Evolutionary conservation across 2,888 invertebrate genomes (phyloP), one percentile per base, ranked within the genome.

Genomic region (Sarcophaga carnaria): DNA sequence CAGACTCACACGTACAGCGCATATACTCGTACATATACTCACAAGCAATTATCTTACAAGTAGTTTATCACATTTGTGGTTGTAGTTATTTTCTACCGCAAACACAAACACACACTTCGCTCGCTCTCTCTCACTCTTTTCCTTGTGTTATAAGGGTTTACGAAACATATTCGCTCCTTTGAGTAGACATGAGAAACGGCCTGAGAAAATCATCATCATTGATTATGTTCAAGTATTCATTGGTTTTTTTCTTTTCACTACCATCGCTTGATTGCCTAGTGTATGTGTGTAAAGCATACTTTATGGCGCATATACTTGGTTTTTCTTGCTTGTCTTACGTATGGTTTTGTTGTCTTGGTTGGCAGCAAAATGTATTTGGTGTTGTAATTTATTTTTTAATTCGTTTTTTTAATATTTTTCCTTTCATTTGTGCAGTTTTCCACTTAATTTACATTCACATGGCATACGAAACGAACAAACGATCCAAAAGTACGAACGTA

Each of bases 51-150:
- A 92, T 92, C 90, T 90, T 90, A 89, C 89, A 89, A 88, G 88
- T 90, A 91, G 90, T 91, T 92, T 91, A 92, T 91, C 91, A 92
- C 92, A 91, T 92, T 92, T 92, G 91, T 90, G 91, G 92, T 91
- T 69, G 25, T 54, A 72, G 25, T 47, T 76, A 60, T 72, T 74
- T 78, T 54, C 17, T 17, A 54, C 54, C 14, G 17, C 54, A 54
- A 12, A 45, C 6, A 25, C 17, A 37, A 37, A 37, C 37, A 37
- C 2, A 37, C 1, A 8, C 37, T 2, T 64, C 22, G 37, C 22
- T 45, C 49, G 54, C 71, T 27, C 37, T 60, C 45, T 20, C 62
- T 69, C 17, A 14, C 25, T 12, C 1, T 79, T 10, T 64, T 49
- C 10, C 37, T 37, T 6, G 6, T 37, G 37, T 62, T 62, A 69